Conservation (phyloP, 1,140 invertebrate genomes). For the Mesaphorura yosii region DNA sequence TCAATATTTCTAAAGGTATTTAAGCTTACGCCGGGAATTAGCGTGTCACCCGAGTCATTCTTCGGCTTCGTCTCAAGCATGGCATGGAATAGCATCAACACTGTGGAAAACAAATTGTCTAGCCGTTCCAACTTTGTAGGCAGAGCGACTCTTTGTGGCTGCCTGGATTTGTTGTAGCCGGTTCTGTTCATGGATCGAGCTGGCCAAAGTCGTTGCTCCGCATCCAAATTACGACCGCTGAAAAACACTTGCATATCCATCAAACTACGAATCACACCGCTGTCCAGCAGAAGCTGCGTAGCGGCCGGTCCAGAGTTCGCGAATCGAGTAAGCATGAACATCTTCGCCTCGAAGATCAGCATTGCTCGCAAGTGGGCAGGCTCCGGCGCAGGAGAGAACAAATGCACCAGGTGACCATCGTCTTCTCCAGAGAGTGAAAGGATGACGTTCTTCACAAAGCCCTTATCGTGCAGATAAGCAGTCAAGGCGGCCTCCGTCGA, state of each 20-base stretch:
- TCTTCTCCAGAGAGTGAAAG: slow-evolving; percentile 16
- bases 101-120: slow-evolving; percentile 15
- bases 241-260: slow-evolving; percentile 26
- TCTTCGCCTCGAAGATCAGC: slow-evolving; percentile 25
- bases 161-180: too few species aligned
- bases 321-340: slow-evolving; percentile 19
- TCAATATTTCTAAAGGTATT: background rate
- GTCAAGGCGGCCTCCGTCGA: slow-evolving; percentile 1
- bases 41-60: too few species aligned
- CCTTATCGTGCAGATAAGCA: slow-evolving; percentile 16
- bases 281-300: slow-evolving; percentile 16
- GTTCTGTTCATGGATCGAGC: slow-evolving; percentile 7
- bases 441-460: slow-evolving; percentile 20
- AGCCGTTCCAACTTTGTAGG: background rate
- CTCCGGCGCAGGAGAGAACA: slow-evolving; percentile 7
- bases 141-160: background rate
- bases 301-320: slow-evolving; percentile 15
- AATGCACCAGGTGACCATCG: slow-evolving; percentile 12
- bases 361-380: slow-evolving; percentile 12
- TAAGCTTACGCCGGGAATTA: background rate
- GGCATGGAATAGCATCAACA: slow-evolving; percentile 18
- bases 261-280: slow-evolving; percentile 15
- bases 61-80: too few species aligned
- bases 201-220: background rate
- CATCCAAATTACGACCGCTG: too few species aligned